phyloP scores from a whole-genome alignment of 2,113 vertebrate genomes.

The Synchiropus splendidus region DNA sequence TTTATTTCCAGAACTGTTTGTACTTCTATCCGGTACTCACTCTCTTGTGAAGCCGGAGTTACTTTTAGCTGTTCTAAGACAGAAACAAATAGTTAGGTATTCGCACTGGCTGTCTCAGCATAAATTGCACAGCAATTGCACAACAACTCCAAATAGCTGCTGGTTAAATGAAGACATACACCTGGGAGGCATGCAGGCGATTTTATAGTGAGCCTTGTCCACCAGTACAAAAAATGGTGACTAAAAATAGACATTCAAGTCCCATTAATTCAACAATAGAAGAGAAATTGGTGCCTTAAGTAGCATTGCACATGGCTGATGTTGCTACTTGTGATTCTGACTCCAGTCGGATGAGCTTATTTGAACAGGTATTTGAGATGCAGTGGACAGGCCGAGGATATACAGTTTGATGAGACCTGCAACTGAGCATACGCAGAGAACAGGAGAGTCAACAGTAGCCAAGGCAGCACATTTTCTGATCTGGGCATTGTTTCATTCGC shows the following conservation, averaged over 20 bases:
- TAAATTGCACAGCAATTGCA: conserved; percentile 24
- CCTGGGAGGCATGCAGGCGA: conserved; percentile 40
- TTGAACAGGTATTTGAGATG: conserved; percentile 49
- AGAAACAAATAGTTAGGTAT: conserved; percentile 13
- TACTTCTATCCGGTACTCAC: conserved; percentile 5
- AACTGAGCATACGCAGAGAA: conserved; percentile 24
- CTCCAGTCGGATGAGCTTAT: conserved; percentile 22
- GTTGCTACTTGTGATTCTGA: no score
- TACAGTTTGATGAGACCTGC: conserved; percentile 43
- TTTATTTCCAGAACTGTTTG: neutral
- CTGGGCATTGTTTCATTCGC: conserved; percentile 53
- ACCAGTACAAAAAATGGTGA: no score
- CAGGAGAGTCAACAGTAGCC: conserved; percentile 17
- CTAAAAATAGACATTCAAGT: no score
- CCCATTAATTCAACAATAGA: no score
- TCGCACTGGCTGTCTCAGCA: no score
- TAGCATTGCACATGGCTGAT: no score
- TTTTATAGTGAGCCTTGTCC: neutral
- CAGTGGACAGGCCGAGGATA: conserved; percentile 40
- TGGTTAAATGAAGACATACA: conserved; percentile 33
- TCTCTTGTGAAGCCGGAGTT: conserved; percentile 7
- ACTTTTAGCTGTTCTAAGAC: conserved; percentile 19
- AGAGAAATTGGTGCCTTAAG: no score
- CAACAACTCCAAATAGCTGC: conserved; percentile 41
- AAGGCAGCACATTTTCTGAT: conserved; percentile 56